Evolutionary conservation across 1,140 invertebrate species (phyloP), one percentile per base, ranked within the genome.

Genomic region (Drosophila orosa): DNA sequence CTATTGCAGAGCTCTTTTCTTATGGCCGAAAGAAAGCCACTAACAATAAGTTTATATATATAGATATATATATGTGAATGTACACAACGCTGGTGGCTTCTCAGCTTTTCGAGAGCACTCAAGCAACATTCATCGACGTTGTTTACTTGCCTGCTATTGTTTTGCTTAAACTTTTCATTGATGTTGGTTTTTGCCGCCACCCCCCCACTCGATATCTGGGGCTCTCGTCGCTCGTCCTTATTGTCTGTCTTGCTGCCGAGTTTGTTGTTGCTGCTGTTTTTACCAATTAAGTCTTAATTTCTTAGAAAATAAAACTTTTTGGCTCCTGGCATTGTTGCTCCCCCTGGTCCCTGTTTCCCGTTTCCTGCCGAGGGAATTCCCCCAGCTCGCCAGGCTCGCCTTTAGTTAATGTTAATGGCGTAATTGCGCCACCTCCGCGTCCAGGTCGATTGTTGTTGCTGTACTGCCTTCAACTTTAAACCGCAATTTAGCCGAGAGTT

Each of bases 291-390:
- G 84, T 89, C 84, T 89, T 89, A 89, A 89, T 89, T 89, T 89
- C 84, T 89, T 89, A 89, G 84, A 89, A 89, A 89, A 89, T 89
- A 89, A 89, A 89, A 89, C 84, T 89, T 89, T 89, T 89, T 80
- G 80, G 77, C 84, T 89, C 74, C 59, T 42, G 57, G 80, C 84
- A 80, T 86, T 86, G 82, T 86, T 74, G 42, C 66, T 74, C 35
- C 29, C 27, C 31, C 33, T 31, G 52, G 6, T 55, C n/a, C 47
- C 47, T 13, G 15, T 22, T 60, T 31, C 5, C 45, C n/a, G 31
- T 15, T 29, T 19, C 35, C 59, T 73, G 67, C 62, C 45, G n/a
- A 52, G 79, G 67, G 71, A 62, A 71, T 71, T 50, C 31, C 59
- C 52, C 24, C 47, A 37, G 52, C 65, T 27, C 29, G n/a, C n/a